Evolutionary conservation across 2,113 vertebrate genomes (phyloP).

Genomic region (Neodon shergylaensis): DNA sequence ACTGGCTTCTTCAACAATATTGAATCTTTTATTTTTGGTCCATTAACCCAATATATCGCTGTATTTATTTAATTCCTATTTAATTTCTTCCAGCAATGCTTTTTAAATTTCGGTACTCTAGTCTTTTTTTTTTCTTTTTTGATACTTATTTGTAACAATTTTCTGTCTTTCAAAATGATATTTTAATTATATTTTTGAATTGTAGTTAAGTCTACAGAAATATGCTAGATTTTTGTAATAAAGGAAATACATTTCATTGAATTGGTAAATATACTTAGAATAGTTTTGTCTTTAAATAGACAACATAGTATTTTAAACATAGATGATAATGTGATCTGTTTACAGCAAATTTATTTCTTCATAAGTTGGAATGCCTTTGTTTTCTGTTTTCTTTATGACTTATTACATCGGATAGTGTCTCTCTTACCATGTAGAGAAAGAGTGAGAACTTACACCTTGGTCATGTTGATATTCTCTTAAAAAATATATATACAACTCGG

Average conservation of each 20-base stretch:
- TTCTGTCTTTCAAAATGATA: neutral
- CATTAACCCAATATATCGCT: constrained; percentile 1
- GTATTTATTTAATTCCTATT: neutral
- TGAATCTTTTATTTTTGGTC: neutral
- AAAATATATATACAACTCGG: neutral
- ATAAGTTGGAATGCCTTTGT: neutral
- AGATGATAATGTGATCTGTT: neutral
- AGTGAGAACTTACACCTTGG: neutral
- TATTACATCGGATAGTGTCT: neutral
- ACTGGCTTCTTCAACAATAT: neutral
- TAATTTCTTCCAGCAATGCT: neutral
- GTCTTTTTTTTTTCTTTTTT: neutral
- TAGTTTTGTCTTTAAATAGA: neutral
- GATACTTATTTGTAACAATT: neutral
- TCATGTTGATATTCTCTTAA: neutral
- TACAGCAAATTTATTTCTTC: neutral
- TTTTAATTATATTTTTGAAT: neutral
- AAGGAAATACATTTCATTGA: neutral
- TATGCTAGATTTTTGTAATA: neutral
- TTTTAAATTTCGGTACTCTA: neutral
- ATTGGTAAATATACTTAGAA: neutral
- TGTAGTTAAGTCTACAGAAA: neutral
- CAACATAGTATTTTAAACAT: neutral
- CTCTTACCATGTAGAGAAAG: neutral
- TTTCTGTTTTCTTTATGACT: neutral